Conservation (phyloP, 2,888 invertebrate species). For the Embidobia sp. region DNA sequence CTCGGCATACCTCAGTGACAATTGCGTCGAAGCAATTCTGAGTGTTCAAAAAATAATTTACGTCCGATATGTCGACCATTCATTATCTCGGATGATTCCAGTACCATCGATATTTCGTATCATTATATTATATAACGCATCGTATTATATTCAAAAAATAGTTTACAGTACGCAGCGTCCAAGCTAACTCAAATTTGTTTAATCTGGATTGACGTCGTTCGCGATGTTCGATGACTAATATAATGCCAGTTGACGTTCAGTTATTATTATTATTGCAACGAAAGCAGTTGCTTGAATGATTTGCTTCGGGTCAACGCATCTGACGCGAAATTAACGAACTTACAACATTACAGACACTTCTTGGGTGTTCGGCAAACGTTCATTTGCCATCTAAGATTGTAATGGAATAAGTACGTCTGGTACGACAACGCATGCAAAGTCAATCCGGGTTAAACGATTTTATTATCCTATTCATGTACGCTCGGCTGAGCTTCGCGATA, state of each 20-base stretch:
- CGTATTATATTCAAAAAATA: conserved; percentile 71
- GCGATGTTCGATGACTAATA: no score
- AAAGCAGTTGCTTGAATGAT: no score
- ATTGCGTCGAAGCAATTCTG: conserved; percentile 37
- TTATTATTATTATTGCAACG: no score
- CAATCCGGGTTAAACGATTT: conserved; percentile 61
- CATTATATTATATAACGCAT: conserved; percentile 40
- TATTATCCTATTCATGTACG: conserved; percentile 51
- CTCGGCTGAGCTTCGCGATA: conserved; percentile 24
- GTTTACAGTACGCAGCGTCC: conserved; percentile 61
- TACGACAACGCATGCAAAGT: conserved; percentile 36
- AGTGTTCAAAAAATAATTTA: conserved; percentile 67
- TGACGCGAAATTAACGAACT: no score
- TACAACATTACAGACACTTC: no score
- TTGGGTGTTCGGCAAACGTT: conserved; percentile 40
- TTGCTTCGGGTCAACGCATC: no score
- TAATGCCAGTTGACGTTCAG: no score
- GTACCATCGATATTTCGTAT: conserved; percentile 58
- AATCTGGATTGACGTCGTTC: conserved; percentile 34
- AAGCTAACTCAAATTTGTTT: conserved; percentile 45
- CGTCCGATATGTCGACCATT: conserved; percentile 67
- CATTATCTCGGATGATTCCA: conserved; percentile 62
- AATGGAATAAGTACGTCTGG: conserved; percentile 51
- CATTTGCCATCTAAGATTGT: conserved; percentile 28
- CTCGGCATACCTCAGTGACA: conserved; percentile 28